Base-by-base conservation (phyloP, 2,113 vertebrate genomes). In the Plectropomus leopardus region DNA sequence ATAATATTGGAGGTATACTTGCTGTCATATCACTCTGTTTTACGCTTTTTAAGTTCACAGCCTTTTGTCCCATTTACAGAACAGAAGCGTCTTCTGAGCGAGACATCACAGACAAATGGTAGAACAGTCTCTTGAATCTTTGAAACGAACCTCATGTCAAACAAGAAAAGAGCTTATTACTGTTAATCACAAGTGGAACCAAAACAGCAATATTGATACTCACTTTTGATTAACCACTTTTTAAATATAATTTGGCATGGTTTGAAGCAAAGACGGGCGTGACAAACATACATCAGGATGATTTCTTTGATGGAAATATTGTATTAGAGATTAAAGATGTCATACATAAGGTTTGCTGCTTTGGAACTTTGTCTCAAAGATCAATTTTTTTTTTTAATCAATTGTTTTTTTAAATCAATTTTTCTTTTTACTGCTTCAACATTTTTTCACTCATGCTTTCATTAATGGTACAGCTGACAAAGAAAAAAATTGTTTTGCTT, bases 151-250 rank as follows among this genome's bases (percentile, higher is more conserved):
- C 69, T 51, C 23, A 58, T 60, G 61, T 85, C 53, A 80, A 59
- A 74, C 17, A 28, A 77, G 23, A 53, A 48, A 58, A 69, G 50
- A 65, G 13, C 32, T n/a, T 28, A 65, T 67, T 44, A 76, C 24
- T 19, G 36, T 44, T 79, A 72, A 82, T 83, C 51, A 80, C 1
- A 36, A 36, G 64, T 0, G 0, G 59, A 73, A 79, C 76, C 72
- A 84, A 71, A 40, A 72, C 72, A 42, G 26, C 28, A 76, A 53
- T 40, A 55, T 55, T 23, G 28, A 82, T 72, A n/a, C 34, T 57
- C 36, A 51, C 24, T 76, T 88, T 87, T 79, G 78, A 86, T 86
- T 23, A 85, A 53, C 64, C 50, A 58, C 47, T 81, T 71, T 68
- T 67, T n/a, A 3, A 80, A 61, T 80, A 28, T 72, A 72, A 79